Evolutionary conservation across 2,888 invertebrate genomes (phyloP), one percentile per base, ranked within the genome.

Genomic region (Kuschelorhynchus macadamiae): DNA sequence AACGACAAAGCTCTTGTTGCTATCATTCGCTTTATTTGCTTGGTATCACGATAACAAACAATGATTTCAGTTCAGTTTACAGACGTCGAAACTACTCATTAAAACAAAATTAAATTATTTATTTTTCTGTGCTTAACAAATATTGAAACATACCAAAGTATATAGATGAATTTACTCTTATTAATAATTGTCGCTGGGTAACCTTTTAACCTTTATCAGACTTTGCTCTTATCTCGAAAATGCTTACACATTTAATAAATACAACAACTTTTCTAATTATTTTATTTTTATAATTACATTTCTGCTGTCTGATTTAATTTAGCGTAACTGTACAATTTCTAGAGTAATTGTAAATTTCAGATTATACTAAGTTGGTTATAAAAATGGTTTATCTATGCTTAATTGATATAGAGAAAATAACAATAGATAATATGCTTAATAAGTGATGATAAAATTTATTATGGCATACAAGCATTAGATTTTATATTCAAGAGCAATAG

Each of bases 151-250:
- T 12, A 41, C 50, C 30, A 46, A 59, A 65, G 64, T 59, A 59
- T 32, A 65, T 18, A 47, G 46, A 65, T 57, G 64, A 69, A 69
- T 64, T 69, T 69, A 25, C 64, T 59, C 59, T 69, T 64, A 64
- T 69, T 69, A 59, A 60, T 69, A 63, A n/a, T 53, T 69, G 64
- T 69, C 68, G 68, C 53, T 60, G 63, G 64, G 59, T 64, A 60
- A 59, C 68, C 80, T 79, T 75, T 74, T 75, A 75, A 81, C 80
- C 79, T 80, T 77, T 76, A 74, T 73, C 77, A 79, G 79, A 80
- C 80, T 79, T 78, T 77, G 79, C 73, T 75, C 79, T 76, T 75
- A 75, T 76, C 76, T 65, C 68, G 20, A 44, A 44, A 16, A 18
- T n/a, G 16, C 16, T 44, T 11, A 14, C 3, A 16, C 44, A 17